Conservation (phyloP, 2,888 invertebrate genomes). For the Alviniconcha strummeri region DNA sequence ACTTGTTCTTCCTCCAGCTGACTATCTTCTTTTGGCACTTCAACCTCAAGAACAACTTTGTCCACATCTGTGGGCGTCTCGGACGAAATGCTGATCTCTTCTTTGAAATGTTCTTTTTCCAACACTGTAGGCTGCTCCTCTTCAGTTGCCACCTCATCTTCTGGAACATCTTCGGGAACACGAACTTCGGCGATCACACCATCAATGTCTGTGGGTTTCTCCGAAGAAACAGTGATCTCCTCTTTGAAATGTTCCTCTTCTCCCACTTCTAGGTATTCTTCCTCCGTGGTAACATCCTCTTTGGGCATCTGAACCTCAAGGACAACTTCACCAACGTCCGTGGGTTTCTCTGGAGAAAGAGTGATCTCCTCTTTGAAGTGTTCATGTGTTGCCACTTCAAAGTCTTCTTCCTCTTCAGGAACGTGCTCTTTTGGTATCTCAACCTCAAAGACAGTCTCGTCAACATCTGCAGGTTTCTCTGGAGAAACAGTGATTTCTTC, state of each 20-base stretch:
- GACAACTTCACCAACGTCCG: not conserved
- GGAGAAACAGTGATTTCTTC: slow-evolving; percentile 5
- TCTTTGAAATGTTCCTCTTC: slow-evolving; percentile 23
- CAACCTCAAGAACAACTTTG: too few species aligned
- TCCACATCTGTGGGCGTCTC: too few species aligned
- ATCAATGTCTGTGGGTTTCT: slow-evolving; percentile 30
- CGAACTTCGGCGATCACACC: slow-evolving; percentile 17
- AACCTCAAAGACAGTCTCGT: not conserved
- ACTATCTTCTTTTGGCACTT: too few species aligned
- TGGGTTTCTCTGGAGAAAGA: slow-evolving; percentile 27
- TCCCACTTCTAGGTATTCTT: slow-evolving; percentile 9
- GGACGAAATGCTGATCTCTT: too few species aligned
- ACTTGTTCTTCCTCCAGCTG: too few species aligned
- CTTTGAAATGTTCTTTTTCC: not conserved
- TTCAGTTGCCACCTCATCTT: slow-evolving; percentile 24
- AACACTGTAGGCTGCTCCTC: slow-evolving; percentile 11
- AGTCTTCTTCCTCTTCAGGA: slow-evolving; percentile 13
- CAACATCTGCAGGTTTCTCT: not conserved
- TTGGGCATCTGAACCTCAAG: not conserved
- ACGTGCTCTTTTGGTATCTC: not conserved
- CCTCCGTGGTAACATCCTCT: not conserved
- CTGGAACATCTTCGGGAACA: slow-evolving; percentile 20
- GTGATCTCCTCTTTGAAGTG: slow-evolving; percentile 27
- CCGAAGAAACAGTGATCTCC: slow-evolving; percentile 21
- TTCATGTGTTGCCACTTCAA: slow-evolving; percentile 23